Percentiles rank a stretch among this genome's conserved stretches.
Evolutionary conservation across 1,140 invertebrate species (phyloP).

Genomic region (Triops cancriformis): DNA sequence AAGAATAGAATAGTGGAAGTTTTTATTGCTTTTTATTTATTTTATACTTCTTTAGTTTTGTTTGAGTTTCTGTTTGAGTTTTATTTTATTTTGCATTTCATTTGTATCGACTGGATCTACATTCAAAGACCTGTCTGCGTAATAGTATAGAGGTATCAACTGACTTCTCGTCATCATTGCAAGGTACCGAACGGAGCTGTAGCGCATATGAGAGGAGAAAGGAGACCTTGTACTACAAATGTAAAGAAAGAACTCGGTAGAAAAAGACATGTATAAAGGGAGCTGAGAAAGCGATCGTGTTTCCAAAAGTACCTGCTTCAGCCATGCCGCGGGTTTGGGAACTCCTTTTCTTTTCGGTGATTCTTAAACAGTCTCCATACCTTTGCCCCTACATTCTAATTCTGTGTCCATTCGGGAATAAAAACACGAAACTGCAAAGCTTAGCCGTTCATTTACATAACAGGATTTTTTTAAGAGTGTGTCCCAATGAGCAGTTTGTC

Average conservation of each 20-base stretch:
- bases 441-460: not conserved
- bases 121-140: not conserved
- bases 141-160: not conserved
- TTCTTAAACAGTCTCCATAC: not conserved
- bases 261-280: not conserved
- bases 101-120: not conserved
- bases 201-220: not conserved
- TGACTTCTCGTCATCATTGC: not conserved
- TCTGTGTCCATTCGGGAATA: not conserved
- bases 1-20: too few relatives aligned
- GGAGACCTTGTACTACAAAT: not conserved
- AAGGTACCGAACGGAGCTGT: not conserved
- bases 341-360: not conserved
- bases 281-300: not conserved
- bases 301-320: not conserved
- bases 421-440: not conserved
- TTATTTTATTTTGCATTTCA: not conserved
- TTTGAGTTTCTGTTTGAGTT: not conserved
- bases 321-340: not conserved
- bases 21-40: not conserved
- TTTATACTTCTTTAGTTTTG: not conserved
- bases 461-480: not conserved
- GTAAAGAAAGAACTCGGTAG: not conserved
- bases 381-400: not conserved
- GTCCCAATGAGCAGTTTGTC: not conserved